Base-by-base conservation (phyloP, 2,888 invertebrate species). In the Neria commutata region DNA sequence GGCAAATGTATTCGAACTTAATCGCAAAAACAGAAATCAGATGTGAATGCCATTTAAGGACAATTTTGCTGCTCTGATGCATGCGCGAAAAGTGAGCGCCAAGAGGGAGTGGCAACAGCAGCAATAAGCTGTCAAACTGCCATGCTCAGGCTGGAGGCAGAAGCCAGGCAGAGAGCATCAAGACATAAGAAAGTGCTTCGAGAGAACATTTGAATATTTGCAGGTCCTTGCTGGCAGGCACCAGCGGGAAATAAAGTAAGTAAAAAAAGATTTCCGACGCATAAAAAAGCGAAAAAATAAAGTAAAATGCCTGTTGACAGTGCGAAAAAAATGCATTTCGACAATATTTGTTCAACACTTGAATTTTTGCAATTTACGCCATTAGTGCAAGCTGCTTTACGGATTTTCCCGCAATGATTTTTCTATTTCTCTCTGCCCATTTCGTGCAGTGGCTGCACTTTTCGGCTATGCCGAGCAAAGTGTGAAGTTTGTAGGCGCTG, bases 311-410 rank as follows among this genome's bases (percentile, higher is more conserved):
- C 5, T 23, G n/a, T n/a, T n/a, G n/a, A n/a, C n/a, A 19, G 4
- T 19, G 14, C 16, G 49, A 37, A n/a, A 37, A n/a, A 37, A 37
- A 37, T 37, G 37, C 37, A 37, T 37, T 37, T 37, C 37, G 6
- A n/a, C 37, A n/a, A 65, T 68, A 66, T 74, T 71, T 69, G 68
- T 49, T 24, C 49, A 71, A 57, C 69, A 62, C 70, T 71, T 67
- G 58, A 72, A 60, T 70, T 64, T 63, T 58, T 60, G 66, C 66
- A 61, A 71, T 71, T 71, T 74, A 64, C 66, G 61, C 67, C 66
- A 52, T 65, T 65, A 68, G 67, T 67, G 73, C 71, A 67, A 67
- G 72, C 68, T 69, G 59, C 61, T 54, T 48, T 23, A n/a, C 37
- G 16, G 37, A n/a, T 8, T 49, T 37, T 23, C n/a, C 24, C 11